phyloP scores from a whole-genome alignment of 2,888 invertebrate species.

The Escarpia spicata region DNA sequence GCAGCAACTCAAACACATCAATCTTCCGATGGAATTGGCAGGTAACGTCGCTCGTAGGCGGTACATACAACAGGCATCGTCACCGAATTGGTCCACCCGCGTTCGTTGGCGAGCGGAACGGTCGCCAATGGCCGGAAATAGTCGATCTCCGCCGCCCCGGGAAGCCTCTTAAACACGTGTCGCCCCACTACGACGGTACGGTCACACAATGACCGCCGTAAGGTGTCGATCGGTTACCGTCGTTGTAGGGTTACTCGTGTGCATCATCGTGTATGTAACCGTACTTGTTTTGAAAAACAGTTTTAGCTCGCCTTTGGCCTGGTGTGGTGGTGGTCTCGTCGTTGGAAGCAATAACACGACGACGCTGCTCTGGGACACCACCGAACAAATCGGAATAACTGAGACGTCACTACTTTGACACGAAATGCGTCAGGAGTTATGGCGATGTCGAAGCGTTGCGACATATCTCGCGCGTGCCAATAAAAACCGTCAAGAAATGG shows the following conservation, averaged over 20 bases:
- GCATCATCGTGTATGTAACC: not conserved
- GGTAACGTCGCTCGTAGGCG: not conserved
- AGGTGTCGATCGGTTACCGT: not conserved
- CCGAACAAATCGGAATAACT: not conserved
- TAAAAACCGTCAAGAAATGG: constrained; percentile 33
- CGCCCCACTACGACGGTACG: not conserved
- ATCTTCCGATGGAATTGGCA: not conserved
- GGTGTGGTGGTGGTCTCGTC: not conserved
- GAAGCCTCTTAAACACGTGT: not conserved
- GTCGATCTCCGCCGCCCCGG: not conserved
- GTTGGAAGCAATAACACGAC: not conserved
- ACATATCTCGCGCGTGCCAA: not conserved
- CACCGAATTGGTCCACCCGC: not conserved
- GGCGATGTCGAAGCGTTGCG: not conserved
- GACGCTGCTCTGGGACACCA: not conserved
- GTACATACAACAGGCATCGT: not conserved
- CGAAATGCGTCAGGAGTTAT: not conserved
- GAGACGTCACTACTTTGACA: not conserved
- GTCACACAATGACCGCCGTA: not conserved
- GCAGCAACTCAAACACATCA: not conserved
- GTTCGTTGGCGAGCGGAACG: not conserved
- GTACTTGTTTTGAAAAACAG: not conserved
- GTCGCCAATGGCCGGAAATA: not conserved
- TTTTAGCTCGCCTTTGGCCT: not conserved
- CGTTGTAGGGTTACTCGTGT: not conserved